Percentiles rank a stretch among this genome's conserved stretches.
phyloP scores from a whole-genome alignment of 2,888 invertebrate genomes.

The Dorcus parallelipipedus region DNA sequence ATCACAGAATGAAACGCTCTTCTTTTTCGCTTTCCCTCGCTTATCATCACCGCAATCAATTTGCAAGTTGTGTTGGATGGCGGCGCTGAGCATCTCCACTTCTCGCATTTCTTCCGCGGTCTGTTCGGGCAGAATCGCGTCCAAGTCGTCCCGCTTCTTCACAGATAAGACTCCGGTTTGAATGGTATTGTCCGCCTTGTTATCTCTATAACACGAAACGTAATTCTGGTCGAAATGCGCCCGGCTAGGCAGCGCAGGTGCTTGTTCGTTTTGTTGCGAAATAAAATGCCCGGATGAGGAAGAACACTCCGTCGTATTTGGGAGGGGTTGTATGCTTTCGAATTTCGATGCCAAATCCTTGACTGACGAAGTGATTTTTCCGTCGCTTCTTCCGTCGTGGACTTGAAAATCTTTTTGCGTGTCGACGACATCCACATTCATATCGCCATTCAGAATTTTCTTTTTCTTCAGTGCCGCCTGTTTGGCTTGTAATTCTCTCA shows the following conservation, averaged over 20 bases:
- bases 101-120: conserved; percentile 57
- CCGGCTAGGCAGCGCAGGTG: conserved; percentile 1
- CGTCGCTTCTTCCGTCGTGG: conserved; percentile 24
- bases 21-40: conserved; percentile 62
- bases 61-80: conserved; percentile 50
- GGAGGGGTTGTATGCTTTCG: conserved; percentile 55
- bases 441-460: conserved; percentile 36
- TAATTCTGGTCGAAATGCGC: conserved; percentile 5
- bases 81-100: conserved; percentile 56
- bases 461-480: conserved; percentile 63
- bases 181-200: conserved; percentile 26
- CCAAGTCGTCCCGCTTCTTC: conserved; percentile 36
- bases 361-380: conserved; percentile 54
- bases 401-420: conserved; percentile 8
- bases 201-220: conserved; percentile 11
- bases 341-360: conserved; percentile 81
- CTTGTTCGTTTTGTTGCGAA: conserved; percentile 2
- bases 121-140: conserved; percentile 49
- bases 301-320: conserved; percentile 18
- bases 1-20: conserved; percentile 92
- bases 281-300: neutral
- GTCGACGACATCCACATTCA: conserved; percentile 6
- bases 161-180: conserved; percentile 33
- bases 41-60: conserved; percentile 50
- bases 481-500: conserved; percentile 77